A percentile compares a stretch with the other conserved stretches of the same genome.
These are phyloP conservation scores for Nomada fabriciana DNA, from an alignment of 2,888 invertebrate genomes.

Conservation along the genomic window DNA sequence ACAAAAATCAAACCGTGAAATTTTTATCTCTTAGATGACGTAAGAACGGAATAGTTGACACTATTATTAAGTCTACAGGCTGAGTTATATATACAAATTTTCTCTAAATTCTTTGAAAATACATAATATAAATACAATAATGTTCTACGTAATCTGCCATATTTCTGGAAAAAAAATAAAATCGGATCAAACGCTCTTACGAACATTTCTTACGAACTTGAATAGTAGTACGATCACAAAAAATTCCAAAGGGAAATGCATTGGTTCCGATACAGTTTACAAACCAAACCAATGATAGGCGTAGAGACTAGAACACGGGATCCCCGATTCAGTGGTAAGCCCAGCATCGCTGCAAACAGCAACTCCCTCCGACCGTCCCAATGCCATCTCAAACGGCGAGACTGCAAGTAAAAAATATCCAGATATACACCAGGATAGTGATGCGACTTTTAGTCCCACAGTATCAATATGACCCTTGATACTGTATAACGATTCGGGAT, in stretches of 20 bases:
- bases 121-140: conserved; percentile 17
- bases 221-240: conserved; percentile 15
- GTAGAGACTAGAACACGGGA: conserved; percentile 68
- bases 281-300: conserved; percentile 80
- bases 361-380: conserved; percentile 71
- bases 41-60: background rate
- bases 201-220: conserved; percentile 6
- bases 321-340: conserved; percentile 57
- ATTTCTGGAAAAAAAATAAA: conserved; percentile 40
- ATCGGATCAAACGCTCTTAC: conserved; percentile 24
- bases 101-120: background rate
- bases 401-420: conserved; percentile 83
- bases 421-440: conserved; percentile 78
- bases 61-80: conserved; percentile 18
- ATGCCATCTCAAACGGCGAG: conserved; percentile 82
- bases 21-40: background rate
- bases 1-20: conserved; percentile 21
- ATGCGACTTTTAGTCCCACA: conserved; percentile 59
- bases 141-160: conserved; percentile 17
- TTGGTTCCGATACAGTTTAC: conserved; percentile 81
- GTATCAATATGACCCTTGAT: conserved; percentile 23
- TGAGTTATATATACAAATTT: conserved; percentile 35
- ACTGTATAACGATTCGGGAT: conserved; percentile 1
- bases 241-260: conserved; percentile 56
- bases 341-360: conserved; percentile 71